Percentiles rank a stretch among this genome's conserved stretches.
Conservation (phyloP, 2,888 invertebrate genomes). For the Euplagia quadripunctaria region DNA sequence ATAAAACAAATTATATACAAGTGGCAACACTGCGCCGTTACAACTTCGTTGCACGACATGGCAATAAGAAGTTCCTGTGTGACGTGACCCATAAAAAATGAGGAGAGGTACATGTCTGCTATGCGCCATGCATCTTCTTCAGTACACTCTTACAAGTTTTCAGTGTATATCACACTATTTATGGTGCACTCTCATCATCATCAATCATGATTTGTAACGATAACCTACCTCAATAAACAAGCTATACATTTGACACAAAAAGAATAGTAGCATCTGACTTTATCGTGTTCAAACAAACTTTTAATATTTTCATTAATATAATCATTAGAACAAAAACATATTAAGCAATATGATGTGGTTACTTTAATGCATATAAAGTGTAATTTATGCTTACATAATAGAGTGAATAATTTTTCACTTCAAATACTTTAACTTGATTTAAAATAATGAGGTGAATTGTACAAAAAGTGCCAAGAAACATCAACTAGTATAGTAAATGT, state of each 20-base stretch:
- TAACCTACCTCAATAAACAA: too few species aligned
- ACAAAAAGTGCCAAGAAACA: slow-evolving; percentile 16
- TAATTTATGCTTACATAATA: slow-evolving; percentile 6
- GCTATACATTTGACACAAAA: not conserved
- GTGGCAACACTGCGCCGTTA: too few species aligned
- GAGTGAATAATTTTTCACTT: slow-evolving; percentile 5
- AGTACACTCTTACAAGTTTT: too few species aligned
- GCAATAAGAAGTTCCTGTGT: too few species aligned
- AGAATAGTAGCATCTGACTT: not conserved
- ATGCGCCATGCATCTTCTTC: too few species aligned
- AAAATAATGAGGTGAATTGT: slow-evolving; percentile 20
- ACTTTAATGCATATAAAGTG: not conserved
- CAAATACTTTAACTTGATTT: slow-evolving; percentile 2
- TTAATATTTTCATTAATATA: not conserved
- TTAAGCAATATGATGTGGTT: not conserved
- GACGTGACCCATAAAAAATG: too few species aligned
- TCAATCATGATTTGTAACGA: too few species aligned
- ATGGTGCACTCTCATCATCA: too few species aligned
- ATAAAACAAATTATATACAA: too few species aligned
- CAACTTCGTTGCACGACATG: too few species aligned
- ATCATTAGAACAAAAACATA: not conserved
- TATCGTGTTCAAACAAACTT: not conserved
- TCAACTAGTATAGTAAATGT: slow-evolving; percentile 43
- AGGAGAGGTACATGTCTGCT: too few species aligned
- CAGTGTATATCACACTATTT: too few species aligned